phyloP scores from a whole-genome alignment of 2,797 vertebrate genomes.

The Sparus aurata region DNA sequence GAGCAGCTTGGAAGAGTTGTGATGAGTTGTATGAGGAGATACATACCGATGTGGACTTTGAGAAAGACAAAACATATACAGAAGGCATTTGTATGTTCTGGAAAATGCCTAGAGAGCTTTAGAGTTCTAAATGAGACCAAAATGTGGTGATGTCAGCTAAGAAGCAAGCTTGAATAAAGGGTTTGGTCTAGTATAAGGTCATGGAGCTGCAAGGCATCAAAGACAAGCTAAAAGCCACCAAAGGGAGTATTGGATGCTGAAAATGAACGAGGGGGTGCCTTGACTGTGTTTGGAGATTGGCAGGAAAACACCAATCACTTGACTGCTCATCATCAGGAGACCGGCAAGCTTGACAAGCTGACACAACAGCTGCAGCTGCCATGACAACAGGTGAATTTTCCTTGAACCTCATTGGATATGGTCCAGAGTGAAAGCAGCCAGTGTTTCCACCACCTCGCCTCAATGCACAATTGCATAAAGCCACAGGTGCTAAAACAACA shows the following conservation, averaged over 20 bases:
- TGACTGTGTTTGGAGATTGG: conserved; percentile 9
- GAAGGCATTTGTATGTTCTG: not conserved
- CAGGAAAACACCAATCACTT: conserved; percentile 44
- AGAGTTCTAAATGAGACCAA: not conserved
- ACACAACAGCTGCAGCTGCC: conserved; percentile 55
- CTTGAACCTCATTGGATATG: conserved; percentile 33
- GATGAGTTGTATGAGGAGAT: not conserved
- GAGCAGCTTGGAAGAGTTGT: not conserved
- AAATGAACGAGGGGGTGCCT: conserved; percentile 3
- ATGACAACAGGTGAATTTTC: conserved; percentile 59
- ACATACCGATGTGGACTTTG: not conserved
- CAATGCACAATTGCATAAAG: conserved; percentile 49
- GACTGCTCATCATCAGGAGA: conserved; percentile 46
- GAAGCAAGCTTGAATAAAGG: not conserved
- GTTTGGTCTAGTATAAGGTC: not conserved
- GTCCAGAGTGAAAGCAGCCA: conserved; percentile 52
- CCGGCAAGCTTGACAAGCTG: conserved; percentile 23
- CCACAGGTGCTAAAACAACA: conserved; percentile 63
- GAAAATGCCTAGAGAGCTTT: not conserved
- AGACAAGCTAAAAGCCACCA: conserved; percentile 6
- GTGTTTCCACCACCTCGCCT: conserved; percentile 63
- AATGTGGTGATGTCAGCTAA: not conserved
- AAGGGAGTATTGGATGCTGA: conserved; percentile 14
- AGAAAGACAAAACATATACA: not conserved
- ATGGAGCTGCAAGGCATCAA: not conserved